Base-by-base conservation (phyloP, 2,113 vertebrate genomes). In the Eretmochelys imbricata region DNA sequence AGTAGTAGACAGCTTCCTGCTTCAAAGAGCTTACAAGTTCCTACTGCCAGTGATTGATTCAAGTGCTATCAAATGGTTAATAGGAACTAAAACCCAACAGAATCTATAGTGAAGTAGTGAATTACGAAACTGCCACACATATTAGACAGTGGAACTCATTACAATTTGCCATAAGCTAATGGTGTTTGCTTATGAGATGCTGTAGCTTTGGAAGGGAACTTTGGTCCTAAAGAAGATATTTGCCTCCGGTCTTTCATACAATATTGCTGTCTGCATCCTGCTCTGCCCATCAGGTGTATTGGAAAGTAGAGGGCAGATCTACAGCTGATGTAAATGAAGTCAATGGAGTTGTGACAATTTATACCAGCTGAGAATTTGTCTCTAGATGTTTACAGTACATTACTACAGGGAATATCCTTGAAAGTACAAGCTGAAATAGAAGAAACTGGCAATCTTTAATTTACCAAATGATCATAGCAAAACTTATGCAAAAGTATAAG, bases 271-370 rank as follows among this genome's bases (percentile, higher is more conserved):
- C 24, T 93, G 8, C 75, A 19, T 50, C 87, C 46, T 79, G n/a
- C 20, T 54, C 27, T 93, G n/a, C 0, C 0, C 8, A 65, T 42
- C 10, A 46, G 31, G 4, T 8, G 80, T 84, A 82, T 79, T 84
- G 86, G 38, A 35, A 65, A 82, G 82, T 11, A 87, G 35, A 53
- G 50, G 50, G 25, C 19, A 79, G 29, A 91, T 14, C 10, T 6
- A 31, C 27, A 62, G 57, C 57, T 62, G 57, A 14, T 62, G 27
- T 31, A 62, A 62, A 62, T 62, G 27, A 62, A 59, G 57, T 94
- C 76, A 85, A 80, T 82, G 87, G 35, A 72, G 16, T 35, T 38
- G 16, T 69, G 88, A 87, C 80, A 93, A 51, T 78, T 85, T 69
- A 59, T 2, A 29, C 14, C 50, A 80, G 31, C 10, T 81, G 80